Evolutionary conservation across 37 sponge, comb jelly and placozoan species (phyloP).

Genomic region (Diacarnus erythraeanus): DNA sequence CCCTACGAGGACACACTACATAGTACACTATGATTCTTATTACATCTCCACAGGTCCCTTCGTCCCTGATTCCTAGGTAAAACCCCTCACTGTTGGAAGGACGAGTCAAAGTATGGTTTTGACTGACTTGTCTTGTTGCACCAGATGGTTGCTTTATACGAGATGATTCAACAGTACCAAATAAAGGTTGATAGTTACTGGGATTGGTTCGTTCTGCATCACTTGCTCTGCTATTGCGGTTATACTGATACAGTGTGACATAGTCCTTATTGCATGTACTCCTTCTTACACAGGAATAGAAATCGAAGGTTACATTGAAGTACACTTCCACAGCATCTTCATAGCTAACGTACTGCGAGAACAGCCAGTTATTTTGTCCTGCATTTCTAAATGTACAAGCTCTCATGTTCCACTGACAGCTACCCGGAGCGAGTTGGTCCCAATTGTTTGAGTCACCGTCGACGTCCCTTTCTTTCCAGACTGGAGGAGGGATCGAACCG

Average conservation of each 20-base stretch:
- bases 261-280: not conserved
- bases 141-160: not conserved
- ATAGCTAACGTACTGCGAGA: constrained; percentile 5
- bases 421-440: not conserved
- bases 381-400: not conserved
- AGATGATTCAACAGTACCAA: not conserved
- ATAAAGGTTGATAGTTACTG: not conserved
- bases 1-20: not conserved
- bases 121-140: no score
- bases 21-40: not conserved
- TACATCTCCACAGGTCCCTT: not conserved
- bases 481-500: not conserved
- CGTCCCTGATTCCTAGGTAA: constrained; percentile 1
- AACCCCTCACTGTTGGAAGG: not conserved
- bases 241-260: not conserved
- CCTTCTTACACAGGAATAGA: no score
- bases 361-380: constrained; percentile 16
- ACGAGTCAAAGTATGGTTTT: not conserved
- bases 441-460: not conserved
- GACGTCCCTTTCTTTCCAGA: no score
- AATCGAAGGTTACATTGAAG: not conserved
- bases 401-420: not conserved
- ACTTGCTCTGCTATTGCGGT: not conserved
- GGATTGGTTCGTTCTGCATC: not conserved
- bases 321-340: not conserved